These are phyloP conservation scores for Orthosia incerta DNA, from an alignment of 2,888 invertebrate genomes.

Conservation along the genomic window DNA sequence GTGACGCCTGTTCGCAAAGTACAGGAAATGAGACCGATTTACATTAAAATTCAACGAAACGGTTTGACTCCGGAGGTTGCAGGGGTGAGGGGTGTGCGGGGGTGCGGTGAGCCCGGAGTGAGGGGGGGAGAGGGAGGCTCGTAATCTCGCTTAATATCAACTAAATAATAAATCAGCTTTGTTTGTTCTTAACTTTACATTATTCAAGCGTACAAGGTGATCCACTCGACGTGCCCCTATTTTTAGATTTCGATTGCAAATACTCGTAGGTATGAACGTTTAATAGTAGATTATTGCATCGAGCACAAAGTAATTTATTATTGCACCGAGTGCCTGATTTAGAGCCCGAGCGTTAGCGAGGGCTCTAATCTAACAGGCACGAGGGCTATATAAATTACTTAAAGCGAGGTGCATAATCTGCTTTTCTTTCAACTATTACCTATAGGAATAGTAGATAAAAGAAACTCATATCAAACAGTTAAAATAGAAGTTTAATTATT, in stretches of 20 bases:
- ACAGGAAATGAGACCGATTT: conserved; percentile 64
- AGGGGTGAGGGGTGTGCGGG: not conserved
- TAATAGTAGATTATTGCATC: no score
- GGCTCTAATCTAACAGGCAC: no score
- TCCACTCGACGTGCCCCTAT: conserved; percentile 2
- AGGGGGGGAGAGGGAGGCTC: not conserved
- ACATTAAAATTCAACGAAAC: conserved; percentile 59
- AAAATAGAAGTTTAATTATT: no score
- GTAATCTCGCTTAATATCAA: conserved; percentile 67
- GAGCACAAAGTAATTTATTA: no score
- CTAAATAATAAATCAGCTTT: conserved; percentile 74
- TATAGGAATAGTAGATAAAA: no score
- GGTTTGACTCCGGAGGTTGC: conserved; percentile 50
- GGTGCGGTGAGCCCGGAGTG: not conserved
- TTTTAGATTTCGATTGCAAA: not conserved
- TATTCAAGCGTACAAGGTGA: conserved; percentile 25
- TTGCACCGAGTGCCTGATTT: no score
- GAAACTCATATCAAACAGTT: no score
- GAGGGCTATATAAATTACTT: no score
- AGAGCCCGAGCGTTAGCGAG: no score
- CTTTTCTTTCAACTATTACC: no score
- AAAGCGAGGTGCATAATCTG: no score
- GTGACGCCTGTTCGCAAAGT: conserved; percentile 60
- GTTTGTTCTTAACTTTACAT: conserved; percentile 46
- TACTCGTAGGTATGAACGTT: no score